A percentile compares a stretch with the other conserved stretches of the same genome.
phyloP scores from a whole-genome alignment of 2,797 vertebrate species.

The Pristis pectinata region DNA sequence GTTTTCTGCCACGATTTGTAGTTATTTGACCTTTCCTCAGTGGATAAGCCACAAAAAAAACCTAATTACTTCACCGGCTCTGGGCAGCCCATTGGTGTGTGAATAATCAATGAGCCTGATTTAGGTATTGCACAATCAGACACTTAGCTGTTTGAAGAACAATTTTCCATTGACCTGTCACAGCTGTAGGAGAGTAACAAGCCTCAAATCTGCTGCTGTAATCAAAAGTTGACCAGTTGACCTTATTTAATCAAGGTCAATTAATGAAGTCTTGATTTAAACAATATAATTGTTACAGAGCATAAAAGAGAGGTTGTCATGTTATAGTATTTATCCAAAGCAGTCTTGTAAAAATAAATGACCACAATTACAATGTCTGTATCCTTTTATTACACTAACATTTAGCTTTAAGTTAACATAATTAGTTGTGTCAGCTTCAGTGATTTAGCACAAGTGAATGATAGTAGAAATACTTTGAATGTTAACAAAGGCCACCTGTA shows the following conservation, averaged over 20 bases:
- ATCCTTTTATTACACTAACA: background rate
- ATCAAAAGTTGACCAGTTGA: constrained; percentile 72
- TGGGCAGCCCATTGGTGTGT: constrained; percentile 67
- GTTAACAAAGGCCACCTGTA: background rate
- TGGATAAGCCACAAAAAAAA: constrained; percentile 94
- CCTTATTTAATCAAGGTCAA: constrained; percentile 77
- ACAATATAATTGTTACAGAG: constrained; percentile 48
- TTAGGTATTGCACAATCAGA: constrained; percentile 87
- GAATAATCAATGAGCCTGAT: constrained; percentile 95
- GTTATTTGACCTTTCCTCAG: constrained; percentile 94
- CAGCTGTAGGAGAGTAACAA: constrained; percentile 61
- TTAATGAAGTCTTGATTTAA: constrained; percentile 68
- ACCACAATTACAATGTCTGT: background rate
- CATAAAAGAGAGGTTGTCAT: background rate
- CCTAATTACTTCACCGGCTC: constrained; percentile 97
- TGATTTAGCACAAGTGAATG: background rate
- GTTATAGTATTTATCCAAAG: background rate
- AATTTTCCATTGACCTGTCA: constrained; percentile 71
- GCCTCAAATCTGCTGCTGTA: constrained; percentile 60
- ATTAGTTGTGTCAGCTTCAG: constrained; percentile 13
- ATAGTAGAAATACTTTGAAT: background rate
- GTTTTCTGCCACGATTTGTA: constrained; percentile 81
- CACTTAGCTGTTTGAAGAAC: constrained; percentile 66
- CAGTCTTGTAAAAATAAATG: background rate
- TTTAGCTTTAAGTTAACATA: background rate